Evolutionary conservation across 2,113 vertebrate species (phyloP), one percentile per base, ranked within the genome.

Genomic region (Fregata magnificens): DNA sequence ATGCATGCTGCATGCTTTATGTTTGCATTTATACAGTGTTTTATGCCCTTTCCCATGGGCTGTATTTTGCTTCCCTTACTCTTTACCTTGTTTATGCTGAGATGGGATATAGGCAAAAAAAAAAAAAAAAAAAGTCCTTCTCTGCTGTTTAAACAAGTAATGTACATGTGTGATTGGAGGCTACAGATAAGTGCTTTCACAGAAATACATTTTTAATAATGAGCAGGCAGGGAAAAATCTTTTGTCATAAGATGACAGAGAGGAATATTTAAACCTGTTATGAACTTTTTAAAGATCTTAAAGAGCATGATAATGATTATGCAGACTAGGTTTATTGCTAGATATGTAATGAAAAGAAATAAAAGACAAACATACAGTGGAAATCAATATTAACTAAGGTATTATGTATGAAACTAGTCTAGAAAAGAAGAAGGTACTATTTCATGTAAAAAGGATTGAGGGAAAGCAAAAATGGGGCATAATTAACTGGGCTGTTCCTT

Each of bases 381-480:
- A 80, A 65, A 80, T 84, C 67, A 82, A 36, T 84, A 96, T 92
- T 95, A 92, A 95, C 72, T 61, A 70, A 96, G 40, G n/a, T 72
- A 93, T 89, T 97, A 79, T 58, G 32, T 62, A 80, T 65, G 20
- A 82, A 74, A 79, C 67, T 84, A 82, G 34, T 53, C 36, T 83
- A 55, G 73, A 94, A 96, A 90, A 95, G 36, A 94, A 91, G 53
- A 72, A 92, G 66, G 18, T 73, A 70, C 44, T 93, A 91, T 79
- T 95, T 89, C 15, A 53, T 77, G 16, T 92, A 32, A 80, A 95
- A 95, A 31, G 7, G 21, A 73, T 61, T 55, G 77, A 89, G 74
- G 25, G 38, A 42, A 84, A 84, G 21, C 12, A 74, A 49, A 74
- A 9, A 55, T 16, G 24, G 16, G 69, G 13, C 42, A 85, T 82